These are phyloP conservation scores for Rachycentron canadum DNA, from an alignment of 2,797 vertebrate genomes.

Conservation along the genomic window DNA sequence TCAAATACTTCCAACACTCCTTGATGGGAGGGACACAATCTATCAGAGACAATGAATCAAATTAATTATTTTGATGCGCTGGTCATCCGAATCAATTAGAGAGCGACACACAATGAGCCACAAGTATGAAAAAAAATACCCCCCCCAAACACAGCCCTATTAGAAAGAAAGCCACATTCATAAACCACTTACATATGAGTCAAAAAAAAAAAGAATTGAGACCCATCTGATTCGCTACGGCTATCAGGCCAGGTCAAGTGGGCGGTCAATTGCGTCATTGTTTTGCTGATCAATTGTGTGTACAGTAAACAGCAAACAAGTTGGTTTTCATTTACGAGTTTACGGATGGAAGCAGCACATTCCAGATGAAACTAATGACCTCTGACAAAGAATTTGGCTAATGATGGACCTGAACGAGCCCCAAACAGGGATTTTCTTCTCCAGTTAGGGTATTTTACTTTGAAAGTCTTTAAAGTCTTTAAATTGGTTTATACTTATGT, in stretches of 20 bases:
- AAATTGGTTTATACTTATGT: background rate
- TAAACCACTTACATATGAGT: constrained; percentile 61
- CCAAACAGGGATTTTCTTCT: constrained; percentile 29
- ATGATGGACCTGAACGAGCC: constrained; percentile 26
- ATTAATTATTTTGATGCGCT: constrained; percentile 77
- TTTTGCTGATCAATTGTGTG: constrained; percentile 59
- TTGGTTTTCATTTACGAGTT: constrained; percentile 60
- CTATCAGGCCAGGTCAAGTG: constrained; percentile 71
- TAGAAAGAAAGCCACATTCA: constrained; percentile 73
- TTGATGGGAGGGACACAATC: constrained; percentile 51
- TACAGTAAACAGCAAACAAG: constrained; percentile 71
- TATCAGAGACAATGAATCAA: constrained; percentile 74
- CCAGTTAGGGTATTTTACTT: constrained; percentile 23
- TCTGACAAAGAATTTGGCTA: constrained; percentile 58
- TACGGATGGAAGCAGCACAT: constrained; percentile 46
- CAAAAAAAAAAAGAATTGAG: constrained; percentile 46
- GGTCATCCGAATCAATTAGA: constrained; percentile 81
- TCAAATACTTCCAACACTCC: constrained; percentile 46
- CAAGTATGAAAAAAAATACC: constrained; percentile 73
- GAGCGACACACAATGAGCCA: constrained; percentile 70
- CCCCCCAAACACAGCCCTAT: constrained; percentile 65
- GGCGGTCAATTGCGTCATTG: constrained; percentile 68
- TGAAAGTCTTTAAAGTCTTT: background rate
- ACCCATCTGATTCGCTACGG: constrained; percentile 51
- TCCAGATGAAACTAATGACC: constrained; percentile 64